Evolutionary conservation across 2,888 invertebrate species (phyloP), one percentile per base, ranked within the genome.

Genomic region (Masnerella sp.): DNA sequence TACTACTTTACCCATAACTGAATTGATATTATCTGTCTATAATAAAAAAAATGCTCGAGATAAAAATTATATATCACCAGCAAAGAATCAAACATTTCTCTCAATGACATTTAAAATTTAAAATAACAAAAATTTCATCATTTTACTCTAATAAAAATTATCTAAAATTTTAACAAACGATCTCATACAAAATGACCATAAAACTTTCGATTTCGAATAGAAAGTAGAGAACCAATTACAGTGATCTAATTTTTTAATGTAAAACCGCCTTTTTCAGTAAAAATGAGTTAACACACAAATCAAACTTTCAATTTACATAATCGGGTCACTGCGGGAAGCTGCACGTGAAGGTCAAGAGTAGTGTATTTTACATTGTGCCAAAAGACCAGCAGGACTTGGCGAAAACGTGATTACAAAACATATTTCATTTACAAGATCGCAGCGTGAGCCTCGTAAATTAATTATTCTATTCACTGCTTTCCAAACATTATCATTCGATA

Each of bases 321-420:
- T 20, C 38, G 22, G 38, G 38, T 65, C 54, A 65, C 36, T 65
- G 54, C 54, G 43, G 54, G 38, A 65, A 54, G 20, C 47, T 45
- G 47, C 9, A 54, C 25, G 7, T 14, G 65, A 54, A 64, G 65
- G 65, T 36, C 47, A 54, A 47, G 32, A 25, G n/a, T 62, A 22
- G 22, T 25, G 14, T 34, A 14, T 52, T 25, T 32, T n/a, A 34
- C 5, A 14, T 15, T 32, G 51, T 51, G 62, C 62, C 62, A 62
- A 62, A 62, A 42, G 32, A 42, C 11, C 5, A 54, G 22, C 40
- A 2, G 32, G 20, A 25, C 42, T 62, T 51, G 42, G 40, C 30
- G 17, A 40, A 49, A 62, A 30, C n/a, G 11, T 22, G 40, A 51
- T 36, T 58, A 18, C 18, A 12, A 20, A 42, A 22, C 14, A 42